phyloP scores from a whole-genome alignment of 2,113 vertebrate genomes.

The Aegithalos caudatus region DNA sequence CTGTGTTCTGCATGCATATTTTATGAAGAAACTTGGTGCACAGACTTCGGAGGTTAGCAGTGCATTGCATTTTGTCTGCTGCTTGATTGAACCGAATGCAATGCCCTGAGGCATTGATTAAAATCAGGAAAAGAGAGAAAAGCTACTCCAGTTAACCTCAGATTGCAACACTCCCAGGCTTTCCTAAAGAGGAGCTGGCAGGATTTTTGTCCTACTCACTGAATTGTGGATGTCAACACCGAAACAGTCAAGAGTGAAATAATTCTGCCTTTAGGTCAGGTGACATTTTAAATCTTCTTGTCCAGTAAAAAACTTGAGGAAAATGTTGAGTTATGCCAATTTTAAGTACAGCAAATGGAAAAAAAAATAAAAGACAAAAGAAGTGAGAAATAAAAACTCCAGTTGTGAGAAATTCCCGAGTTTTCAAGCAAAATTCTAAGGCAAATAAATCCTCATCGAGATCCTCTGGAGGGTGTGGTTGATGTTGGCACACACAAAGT shows the following conservation, averaged over 20 bases:
- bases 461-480: fast-evolving
- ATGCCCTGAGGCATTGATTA: conserved; percentile 55
- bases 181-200: not conserved
- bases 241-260: not conserved
- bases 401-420: not conserved
- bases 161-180: not conserved
- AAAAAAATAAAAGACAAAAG: not conserved
- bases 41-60: conserved; percentile 39
- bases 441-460: not conserved
- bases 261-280: not conserved
- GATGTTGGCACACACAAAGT: not conserved
- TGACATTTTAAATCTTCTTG: not conserved
- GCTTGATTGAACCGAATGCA: conserved; percentile 48
- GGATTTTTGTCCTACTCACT: not conserved
- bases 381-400: not conserved
- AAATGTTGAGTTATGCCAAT: not conserved
- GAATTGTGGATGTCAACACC: not conserved
- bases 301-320: not conserved
- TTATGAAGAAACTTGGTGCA: conserved; percentile 59
- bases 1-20: conserved; percentile 58
- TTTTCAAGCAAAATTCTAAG: not conserved
- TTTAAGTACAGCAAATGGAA: not conserved
- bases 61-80: conserved; percentile 39
- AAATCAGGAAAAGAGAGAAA: conserved; percentile 34
- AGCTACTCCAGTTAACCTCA: not conserved